Conservation (phyloP, 2,797 vertebrate species). For the Gadopsis bispinosus region DNA sequence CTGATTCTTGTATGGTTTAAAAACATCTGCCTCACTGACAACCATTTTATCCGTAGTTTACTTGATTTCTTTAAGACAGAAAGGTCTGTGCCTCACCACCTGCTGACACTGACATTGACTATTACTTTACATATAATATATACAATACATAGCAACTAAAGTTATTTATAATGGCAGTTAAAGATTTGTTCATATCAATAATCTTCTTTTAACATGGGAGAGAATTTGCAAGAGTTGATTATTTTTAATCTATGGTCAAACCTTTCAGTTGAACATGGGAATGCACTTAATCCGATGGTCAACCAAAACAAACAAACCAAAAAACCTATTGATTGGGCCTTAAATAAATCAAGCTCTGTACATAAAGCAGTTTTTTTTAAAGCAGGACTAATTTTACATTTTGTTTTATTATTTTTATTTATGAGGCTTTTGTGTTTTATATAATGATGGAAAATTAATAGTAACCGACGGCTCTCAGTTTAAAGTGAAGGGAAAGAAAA, state of each 20-base stretch:
- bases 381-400: background rate
- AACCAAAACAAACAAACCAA: background rate
- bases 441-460: background rate
- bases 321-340: background rate
- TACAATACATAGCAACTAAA: background rate
- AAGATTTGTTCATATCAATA: background rate
- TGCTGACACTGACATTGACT: background rate
- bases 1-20: background rate
- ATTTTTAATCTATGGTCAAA: background rate
- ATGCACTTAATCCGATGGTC: background rate
- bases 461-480: background rate
- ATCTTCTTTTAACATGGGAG: background rate
- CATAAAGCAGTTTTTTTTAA: background rate
- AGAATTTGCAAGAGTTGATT: background rate
- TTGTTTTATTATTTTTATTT: background rate
- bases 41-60: background rate
- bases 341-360: background rate
- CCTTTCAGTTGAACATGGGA: background rate
- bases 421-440: background rate
- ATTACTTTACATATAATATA: background rate
- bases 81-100: background rate
- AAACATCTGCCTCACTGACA: background rate
- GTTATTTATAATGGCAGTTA: background rate
- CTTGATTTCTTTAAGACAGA: background rate
- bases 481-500: constrained; percentile 20